These are phyloP conservation scores for Anthophora plumipes DNA, from an alignment of 2,888 invertebrate species.

Conservation along the genomic window DNA sequence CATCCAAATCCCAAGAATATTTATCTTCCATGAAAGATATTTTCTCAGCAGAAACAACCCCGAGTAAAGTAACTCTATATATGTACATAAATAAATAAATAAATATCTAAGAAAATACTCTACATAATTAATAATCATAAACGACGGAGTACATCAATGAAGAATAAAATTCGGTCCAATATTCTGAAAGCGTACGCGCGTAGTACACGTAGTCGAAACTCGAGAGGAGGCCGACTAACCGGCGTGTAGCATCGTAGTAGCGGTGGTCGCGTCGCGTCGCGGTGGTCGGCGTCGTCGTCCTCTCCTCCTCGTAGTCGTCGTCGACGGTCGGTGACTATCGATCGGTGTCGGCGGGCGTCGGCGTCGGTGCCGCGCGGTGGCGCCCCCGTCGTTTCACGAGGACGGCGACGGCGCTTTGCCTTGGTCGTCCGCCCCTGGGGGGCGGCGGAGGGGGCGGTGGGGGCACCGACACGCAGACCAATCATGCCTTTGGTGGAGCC, in stretches of 20 bases:
- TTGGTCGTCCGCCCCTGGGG: slow-evolving; percentile 66
- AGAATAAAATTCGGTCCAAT: background rate
- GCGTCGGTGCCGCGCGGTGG: slow-evolving; percentile 81
- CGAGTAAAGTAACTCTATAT: too few relatives aligned
- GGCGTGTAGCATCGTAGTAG: background rate
- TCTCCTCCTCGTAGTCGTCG: slow-evolving; percentile 64
- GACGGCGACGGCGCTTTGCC: slow-evolving; percentile 68
- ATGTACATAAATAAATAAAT: too few relatives aligned
- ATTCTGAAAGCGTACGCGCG: background rate
- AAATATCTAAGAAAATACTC: too few relatives aligned
- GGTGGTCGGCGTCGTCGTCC: slow-evolving; percentile 20
- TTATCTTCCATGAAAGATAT: too few relatives aligned
- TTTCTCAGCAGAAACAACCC: too few relatives aligned
- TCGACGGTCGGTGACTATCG: slow-evolving; percentile 78
- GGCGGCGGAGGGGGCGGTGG: slow-evolving; percentile 66
- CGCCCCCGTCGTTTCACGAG: slow-evolving; percentile 76
- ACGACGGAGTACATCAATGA: too few relatives aligned
- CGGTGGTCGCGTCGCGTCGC: slow-evolving; percentile 9
- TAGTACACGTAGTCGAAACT: slow-evolving; percentile 14
- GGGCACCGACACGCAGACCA: slow-evolving; percentile 74
- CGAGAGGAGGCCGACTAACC: slow-evolving; percentile 26
- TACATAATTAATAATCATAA: too few relatives aligned
- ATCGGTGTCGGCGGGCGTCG: slow-evolving; percentile 80
- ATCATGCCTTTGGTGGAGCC: slow-evolving; percentile 77
- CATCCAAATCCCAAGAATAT: too few relatives aligned